Evolutionary conservation across 2,113 vertebrate species (phyloP).

Genomic region (Esox niger): DNA sequence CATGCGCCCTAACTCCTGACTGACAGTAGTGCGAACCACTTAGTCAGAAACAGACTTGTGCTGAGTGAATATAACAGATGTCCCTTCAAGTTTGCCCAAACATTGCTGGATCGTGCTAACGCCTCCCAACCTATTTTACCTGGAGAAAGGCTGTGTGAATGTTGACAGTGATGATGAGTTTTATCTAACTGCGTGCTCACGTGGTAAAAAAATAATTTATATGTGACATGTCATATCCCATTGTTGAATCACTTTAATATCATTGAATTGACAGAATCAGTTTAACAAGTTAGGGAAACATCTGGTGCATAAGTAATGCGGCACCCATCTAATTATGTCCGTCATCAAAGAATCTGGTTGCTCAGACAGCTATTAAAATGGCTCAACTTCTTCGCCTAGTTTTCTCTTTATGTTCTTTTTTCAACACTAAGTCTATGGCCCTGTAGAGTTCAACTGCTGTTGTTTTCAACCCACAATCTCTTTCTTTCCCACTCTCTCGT

Average conservation of each 20-base stretch:
- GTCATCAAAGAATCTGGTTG: conserved; percentile 52
- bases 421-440: conserved; percentile 31
- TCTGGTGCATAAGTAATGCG: conserved; percentile 46
- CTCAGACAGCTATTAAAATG: conserved; percentile 57
- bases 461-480: too few species aligned
- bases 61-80: conserved; percentile 61
- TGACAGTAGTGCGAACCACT: conserved; percentile 32
- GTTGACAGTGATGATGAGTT: conserved; percentile 21
- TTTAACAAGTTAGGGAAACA: conserved; percentile 54
- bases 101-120: conserved; percentile 39
- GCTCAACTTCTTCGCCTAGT: conserved; percentile 48
- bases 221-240: conserved; percentile 55
- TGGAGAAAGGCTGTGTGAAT: conserved; percentile 8
- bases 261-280: conserved; percentile 60
- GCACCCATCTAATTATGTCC: conserved; percentile 53
- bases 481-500: conserved; percentile 28
- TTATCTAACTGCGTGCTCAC: conserved; percentile 31
- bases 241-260: conserved; percentile 51
- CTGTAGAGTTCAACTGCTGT: conserved; percentile 33
- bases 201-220: conserved; percentile 58
- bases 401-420: conserved; percentile 25
- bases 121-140: conserved; percentile 16
- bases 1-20: neutral
- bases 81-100: conserved; percentile 47
- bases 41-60: conserved; percentile 46